phyloP scores from a whole-genome alignment of 1,140 invertebrate genomes.

The Dufourea novaeangliae region DNA sequence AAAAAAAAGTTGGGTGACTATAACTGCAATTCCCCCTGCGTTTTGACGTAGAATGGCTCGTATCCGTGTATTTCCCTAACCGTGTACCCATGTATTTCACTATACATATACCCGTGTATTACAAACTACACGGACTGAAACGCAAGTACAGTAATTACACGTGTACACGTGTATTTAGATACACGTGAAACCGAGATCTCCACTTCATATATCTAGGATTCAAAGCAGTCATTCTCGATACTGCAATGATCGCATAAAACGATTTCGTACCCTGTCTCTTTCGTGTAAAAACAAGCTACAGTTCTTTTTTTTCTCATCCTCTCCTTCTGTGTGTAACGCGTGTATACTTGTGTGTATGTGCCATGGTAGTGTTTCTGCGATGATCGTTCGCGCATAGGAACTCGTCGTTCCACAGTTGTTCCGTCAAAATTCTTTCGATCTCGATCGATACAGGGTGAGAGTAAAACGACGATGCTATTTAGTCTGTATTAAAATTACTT shows the following conservation, averaged over 20 bases:
- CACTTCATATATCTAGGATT: conserved; percentile 15
- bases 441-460: conserved; percentile 50
- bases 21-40: too few relatives aligned
- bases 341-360: not conserved
- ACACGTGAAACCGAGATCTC: too few relatives aligned
- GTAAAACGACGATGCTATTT: conserved; percentile 51
- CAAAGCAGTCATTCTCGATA: not conserved
- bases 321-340: not conserved
- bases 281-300: conserved; percentile 38
- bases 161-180: too few relatives aligned
- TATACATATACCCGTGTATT: too few relatives aligned
- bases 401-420: conserved; percentile 19
- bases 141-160: too few relatives aligned
- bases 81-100: too few relatives aligned
- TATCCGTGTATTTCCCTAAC: too few relatives aligned
- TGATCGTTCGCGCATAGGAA: conserved; percentile 8
- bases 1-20: too few relatives aligned
- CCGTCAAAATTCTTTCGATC: conserved; percentile 30
- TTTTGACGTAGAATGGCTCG: too few relatives aligned
- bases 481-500: conserved; percentile 51
- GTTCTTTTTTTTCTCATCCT: conserved; percentile 2
- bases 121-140: too few relatives aligned
- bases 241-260: conserved; percentile 11
- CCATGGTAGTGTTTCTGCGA: not conserved
- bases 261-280: conserved; percentile 38